Percentiles rank a stretch among this genome's conserved stretches.
These are phyloP conservation scores for Belgica antarctica DNA, from an alignment of 2,888 invertebrate genomes.

Conservation along the genomic window DNA sequence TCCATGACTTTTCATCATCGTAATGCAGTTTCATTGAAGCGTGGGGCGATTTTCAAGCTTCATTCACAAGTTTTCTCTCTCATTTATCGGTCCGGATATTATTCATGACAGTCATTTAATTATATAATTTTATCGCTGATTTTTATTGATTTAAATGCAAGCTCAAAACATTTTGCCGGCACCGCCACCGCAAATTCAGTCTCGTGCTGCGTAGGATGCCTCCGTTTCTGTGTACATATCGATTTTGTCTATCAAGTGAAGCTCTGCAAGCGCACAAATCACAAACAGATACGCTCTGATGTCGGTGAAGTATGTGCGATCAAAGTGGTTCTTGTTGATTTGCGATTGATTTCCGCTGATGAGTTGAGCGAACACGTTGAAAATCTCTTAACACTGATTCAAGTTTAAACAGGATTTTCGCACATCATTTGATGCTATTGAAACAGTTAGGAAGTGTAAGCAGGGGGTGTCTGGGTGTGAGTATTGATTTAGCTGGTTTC, in stretches of 20 bases:
- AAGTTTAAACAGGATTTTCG: constrained; percentile 6
- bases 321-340: constrained; percentile 35
- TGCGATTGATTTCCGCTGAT: constrained; percentile 38
- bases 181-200: neutral
- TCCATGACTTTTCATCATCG: constrained; percentile 33
- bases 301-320: neutral
- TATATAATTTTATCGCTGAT: constrained; percentile 28
- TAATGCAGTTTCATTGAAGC: constrained; percentile 14
- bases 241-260: constrained; percentile 37
- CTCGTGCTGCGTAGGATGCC: constrained; percentile 3
- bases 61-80: neutral
- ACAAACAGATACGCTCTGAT: constrained; percentile 19
- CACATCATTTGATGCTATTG: constrained; percentile 28
- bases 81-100: neutral
- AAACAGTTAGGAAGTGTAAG: neutral
- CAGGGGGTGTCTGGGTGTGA: neutral
- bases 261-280: constrained; percentile 29
- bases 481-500: neutral
- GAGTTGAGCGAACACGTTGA: constrained; percentile 9
- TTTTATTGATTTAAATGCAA: neutral
- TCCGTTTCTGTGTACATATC: constrained; percentile 26
- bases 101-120: constrained; percentile 13
- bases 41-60: neutral
- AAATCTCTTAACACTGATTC: neutral
- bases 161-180: neutral